Evolutionary conservation across 2,797 vertebrate species (phyloP).

Genomic region (Melanotaenia nigrans): DNA sequence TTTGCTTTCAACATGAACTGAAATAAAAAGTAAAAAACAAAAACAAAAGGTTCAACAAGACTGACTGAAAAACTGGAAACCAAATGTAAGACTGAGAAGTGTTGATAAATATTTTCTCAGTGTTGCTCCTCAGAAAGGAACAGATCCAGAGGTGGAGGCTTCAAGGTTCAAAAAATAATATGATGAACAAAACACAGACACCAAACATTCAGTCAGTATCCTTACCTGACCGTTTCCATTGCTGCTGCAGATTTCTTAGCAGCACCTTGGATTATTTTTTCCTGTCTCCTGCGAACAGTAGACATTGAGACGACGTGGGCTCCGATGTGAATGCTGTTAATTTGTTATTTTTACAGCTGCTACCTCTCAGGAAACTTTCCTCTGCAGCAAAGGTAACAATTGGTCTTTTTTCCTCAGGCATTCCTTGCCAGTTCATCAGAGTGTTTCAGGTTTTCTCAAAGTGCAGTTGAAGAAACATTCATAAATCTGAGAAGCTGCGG

Average conservation of each 20-base stretch:
- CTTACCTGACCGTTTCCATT: not conserved
- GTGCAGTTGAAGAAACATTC: constrained; percentile 10
- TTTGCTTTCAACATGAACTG: constrained; percentile 3
- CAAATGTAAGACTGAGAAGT: not conserved
- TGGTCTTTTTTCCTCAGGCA: not conserved
- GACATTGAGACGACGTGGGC: not conserved
- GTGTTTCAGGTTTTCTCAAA: not conserved
- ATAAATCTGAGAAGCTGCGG: constrained; percentile 4
- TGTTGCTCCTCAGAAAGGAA: not conserved
- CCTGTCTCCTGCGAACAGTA: not conserved
- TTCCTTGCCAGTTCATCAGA: constrained; percentile 7
- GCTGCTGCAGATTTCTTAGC: not conserved
- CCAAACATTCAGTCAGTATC: not conserved
- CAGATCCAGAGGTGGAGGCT: not conserved
- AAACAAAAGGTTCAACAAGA: constrained; percentile 28
- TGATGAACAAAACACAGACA: constrained; percentile 9
- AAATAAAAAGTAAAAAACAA: constrained; percentile 16
- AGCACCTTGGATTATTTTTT: not conserved
- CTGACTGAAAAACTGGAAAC: not conserved
- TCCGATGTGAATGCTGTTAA: constrained; percentile 2
- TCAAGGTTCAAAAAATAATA: not conserved
- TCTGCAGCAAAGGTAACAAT: not conserved
- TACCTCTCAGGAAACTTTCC: not conserved
- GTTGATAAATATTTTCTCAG: not conserved
- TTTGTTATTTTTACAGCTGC: not conserved